Base-by-base conservation (phyloP, 2,888 invertebrate species). In the Euclidia mi region DNA sequence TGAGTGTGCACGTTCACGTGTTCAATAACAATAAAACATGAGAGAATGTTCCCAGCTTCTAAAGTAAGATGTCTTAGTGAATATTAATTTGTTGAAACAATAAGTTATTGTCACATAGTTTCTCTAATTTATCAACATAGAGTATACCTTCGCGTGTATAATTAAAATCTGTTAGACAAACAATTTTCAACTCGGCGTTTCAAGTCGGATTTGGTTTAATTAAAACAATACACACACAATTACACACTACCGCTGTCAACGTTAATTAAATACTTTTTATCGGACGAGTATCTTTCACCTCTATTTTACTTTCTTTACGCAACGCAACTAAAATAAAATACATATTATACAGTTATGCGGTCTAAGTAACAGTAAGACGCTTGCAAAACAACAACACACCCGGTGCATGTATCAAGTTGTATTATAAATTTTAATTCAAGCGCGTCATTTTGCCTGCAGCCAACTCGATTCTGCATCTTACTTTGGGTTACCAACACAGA, bases 301-400 rank as follows among this genome's bases (percentile, higher is more conserved):
- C 25, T 29, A 42, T 51, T 45, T 28, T 41, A 59, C 46, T 53
- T 60, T 58, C 45, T 68, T 49, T 55, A 59, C 43, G 34, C 56
- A 64, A 56, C 29, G 25, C 37, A 58, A 49, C 29, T 56, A 59
- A 56, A 65, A 61, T 41, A n/a, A n/a, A n/a, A n/a, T n/a, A n/a
- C n/a, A 43, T 12, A 60, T 32, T 40, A 44, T 57, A 64, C 66
- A 70, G 73, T 61, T 60, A 66, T 43, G 56, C 50, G 58, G 62
- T 60, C 49, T 61, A 49, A 44, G 55, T 44, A 46, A 55, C 62
- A 72, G 66, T 65, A 61, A 72, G 69, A 69, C 42, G 63, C 58
- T 71, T 53, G 65, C 69, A 56, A 69, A 71, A 71, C 59, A 66
- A 71, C 59, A 49, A 41, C 62, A 29, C 10, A 61, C 46, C 50